phyloP scores from a whole-genome alignment of 2,113 vertebrate species.

The Xenopus borealis region DNA sequence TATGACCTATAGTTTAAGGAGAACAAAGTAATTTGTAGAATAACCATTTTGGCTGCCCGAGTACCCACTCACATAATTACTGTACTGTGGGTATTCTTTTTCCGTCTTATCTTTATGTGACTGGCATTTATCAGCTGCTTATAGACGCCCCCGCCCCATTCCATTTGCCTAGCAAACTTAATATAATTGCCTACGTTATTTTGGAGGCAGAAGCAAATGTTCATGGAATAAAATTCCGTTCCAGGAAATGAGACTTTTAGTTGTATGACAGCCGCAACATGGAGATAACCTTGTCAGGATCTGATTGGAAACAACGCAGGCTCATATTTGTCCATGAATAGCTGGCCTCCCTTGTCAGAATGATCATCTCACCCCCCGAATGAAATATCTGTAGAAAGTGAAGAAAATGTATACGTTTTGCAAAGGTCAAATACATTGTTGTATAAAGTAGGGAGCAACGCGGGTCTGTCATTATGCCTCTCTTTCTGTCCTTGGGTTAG shows the following conservation, averaged over 20 bases:
- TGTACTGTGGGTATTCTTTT: not conserved
- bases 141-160: not conserved
- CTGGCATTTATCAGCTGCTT: slow-evolving; percentile 3
- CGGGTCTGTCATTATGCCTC: too few species aligned
- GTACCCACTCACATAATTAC: slow-evolving; percentile 10
- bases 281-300: slow-evolving; percentile 35
- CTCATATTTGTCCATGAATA: slow-evolving; percentile 25
- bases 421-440: slow-evolving; percentile 10
- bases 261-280: slow-evolving; percentile 22
- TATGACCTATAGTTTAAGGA: slow-evolving; percentile 22
- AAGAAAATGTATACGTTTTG: slow-evolving; percentile 1
- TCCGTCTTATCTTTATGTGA: not conserved
- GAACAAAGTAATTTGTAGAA: slow-evolving; percentile 17
- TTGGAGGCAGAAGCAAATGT: slow-evolving; percentile 20
- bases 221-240: slow-evolving; percentile 6
- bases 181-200: slow-evolving; percentile 29
- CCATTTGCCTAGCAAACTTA: slow-evolving; percentile 3
- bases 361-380: slow-evolving; percentile 18
- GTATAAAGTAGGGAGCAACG: too few species aligned
- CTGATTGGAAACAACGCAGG: slow-evolving; percentile 11
- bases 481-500: too few species aligned
- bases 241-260: slow-evolving; percentile 25
- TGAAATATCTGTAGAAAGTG: not conserved
- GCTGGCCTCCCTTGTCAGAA: not conserved
- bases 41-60: slow-evolving; percentile 16